Evolutionary conservation across 2,888 invertebrate genomes (phyloP), one percentile per base, ranked within the genome.

Genomic region (Microctonus aethiopoides): DNA sequence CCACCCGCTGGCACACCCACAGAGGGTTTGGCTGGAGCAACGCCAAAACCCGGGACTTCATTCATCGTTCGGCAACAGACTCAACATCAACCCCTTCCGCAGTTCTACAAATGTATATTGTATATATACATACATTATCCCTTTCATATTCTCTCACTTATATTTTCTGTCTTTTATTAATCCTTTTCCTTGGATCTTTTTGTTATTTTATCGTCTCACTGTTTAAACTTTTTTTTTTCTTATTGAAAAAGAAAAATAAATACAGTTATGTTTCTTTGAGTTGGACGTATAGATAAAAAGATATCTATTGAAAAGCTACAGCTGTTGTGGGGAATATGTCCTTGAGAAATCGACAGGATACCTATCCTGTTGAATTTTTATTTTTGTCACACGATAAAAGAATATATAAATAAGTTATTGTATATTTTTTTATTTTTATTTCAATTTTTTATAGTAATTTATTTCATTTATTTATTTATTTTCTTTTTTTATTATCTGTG

Each of bases 21-120:
- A 56, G 69, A 54, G 68, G 67, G 68, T 67, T 72, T 71, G 71
- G 68, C 76, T 76, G 76, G 76, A 77, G 73, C 77, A 69, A 72
- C 73, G 78, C 77, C 78, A 78, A 77, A 78, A 77, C 71, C 78
- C 77, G 74, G 76, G 46, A 76, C 76, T 77, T 77, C 78, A 77
- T 78, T 78, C 78, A 78, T 78, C 78, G 71, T 78, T 77, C 76
- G 71, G 56, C 74, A 72, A 71, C 74, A 72, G 32, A 74, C 72
- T 71, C 59, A 71, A 54, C 61, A 56, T 56, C 61, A 52, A 61
- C 62, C 20, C 54, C 51, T 52, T n/a, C 29, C 36, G 11, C 65
- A 36, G 34, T 13, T 59, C 29, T 29, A 5, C 29, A n/a, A n/a
- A n/a, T n/a, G n/a, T n/a, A n/a, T n/a, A n/a, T n/a, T n/a, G n/a